Percentiles rank a stretch among this genome's conserved stretches.
Evolutionary conservation across 2,888 invertebrate genomes (phyloP).

Genomic region (Gisinianus flammeolus): DNA sequence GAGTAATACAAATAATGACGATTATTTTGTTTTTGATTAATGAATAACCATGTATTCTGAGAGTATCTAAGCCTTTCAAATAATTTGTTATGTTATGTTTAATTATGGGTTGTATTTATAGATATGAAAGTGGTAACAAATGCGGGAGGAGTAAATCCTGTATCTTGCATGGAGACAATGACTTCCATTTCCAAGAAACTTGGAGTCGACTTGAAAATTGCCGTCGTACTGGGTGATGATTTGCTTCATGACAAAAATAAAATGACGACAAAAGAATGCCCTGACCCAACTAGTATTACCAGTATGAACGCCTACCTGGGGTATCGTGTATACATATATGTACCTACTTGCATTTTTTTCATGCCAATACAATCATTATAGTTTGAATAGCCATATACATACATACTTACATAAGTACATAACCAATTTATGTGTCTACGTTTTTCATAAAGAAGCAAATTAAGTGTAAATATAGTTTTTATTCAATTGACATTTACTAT

Average conservation of each 20-base stretch:
- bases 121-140: conserved; percentile 64
- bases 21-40: too few species aligned
- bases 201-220: conserved; percentile 62
- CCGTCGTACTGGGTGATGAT: conserved; percentile 64
- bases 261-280: conserved; percentile 45
- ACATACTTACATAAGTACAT: too few species aligned
- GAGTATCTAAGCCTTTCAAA: too few species aligned
- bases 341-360: not conserved
- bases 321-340: too few species aligned
- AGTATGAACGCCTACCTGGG: conserved; percentile 63
- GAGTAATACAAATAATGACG: conserved; percentile 62
- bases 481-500: too few species aligned
- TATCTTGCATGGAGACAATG: conserved; percentile 63
- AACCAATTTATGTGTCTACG: too few species aligned
- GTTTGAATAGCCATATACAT: too few species aligned
- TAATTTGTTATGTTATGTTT: not conserved
- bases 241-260: conserved; percentile 59
- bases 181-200: conserved; percentile 60
- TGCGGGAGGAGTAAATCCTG: conserved; percentile 65
- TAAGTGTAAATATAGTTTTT: too few species aligned
- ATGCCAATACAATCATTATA: not conserved
- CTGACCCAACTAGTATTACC: conserved; percentile 53
- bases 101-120: conserved; percentile 46
- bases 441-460: too few species aligned
- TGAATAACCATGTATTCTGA: too few species aligned